Base-by-base conservation (phyloP, 2,888 invertebrate species). In the Leucoma salicis region DNA sequence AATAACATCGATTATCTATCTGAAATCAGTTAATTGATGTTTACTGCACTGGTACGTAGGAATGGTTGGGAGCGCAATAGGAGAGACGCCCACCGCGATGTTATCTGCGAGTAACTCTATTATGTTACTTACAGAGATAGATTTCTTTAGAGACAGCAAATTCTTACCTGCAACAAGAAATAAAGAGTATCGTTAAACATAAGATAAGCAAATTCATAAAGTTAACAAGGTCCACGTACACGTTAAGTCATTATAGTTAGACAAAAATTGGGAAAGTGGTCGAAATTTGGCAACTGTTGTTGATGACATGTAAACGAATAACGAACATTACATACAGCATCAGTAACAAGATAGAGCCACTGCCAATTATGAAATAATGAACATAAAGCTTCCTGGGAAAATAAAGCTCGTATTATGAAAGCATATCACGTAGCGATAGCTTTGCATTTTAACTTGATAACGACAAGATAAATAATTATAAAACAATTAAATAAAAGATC, bases 1-100 rank as follows among this genome's bases (percentile, higher is more conserved):
- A 80, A 84, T 86, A 80, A 76, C 71, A 66, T 70, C 72, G 77
- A 83, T 86, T 84, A 88, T 87, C 84, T 81, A 73, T 76, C 69
- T 74, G 60, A 74, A 81, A 87, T 86, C 88, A 74, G 70, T 73
- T 88, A 89, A 89, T 87, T 88, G 85, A 73, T 75, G 82, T 84
- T 86, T 80, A 78, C 83, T 66, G 74, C 82, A 85, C 66, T 66
- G 67, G 64, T 63, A 12, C 29, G 13, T 29, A 13, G n/a, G 27
- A n/a, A 5, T 27, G 61, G 61, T 65, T n/a, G 63, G 65, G 55
- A 58, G 45, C 50, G 52, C 43, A 63, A 57, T 52, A 57, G 24
- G 28, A 52, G 48, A 49, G 35, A 62, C 69, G 57, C 68, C 70
- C 63, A 60, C 56, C n/a, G n/a, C n/a, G 63, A 63, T 63, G 43